phyloP scores from a whole-genome alignment of 2,113 vertebrate genomes.

The Pyrgilauda ruficollis region DNA sequence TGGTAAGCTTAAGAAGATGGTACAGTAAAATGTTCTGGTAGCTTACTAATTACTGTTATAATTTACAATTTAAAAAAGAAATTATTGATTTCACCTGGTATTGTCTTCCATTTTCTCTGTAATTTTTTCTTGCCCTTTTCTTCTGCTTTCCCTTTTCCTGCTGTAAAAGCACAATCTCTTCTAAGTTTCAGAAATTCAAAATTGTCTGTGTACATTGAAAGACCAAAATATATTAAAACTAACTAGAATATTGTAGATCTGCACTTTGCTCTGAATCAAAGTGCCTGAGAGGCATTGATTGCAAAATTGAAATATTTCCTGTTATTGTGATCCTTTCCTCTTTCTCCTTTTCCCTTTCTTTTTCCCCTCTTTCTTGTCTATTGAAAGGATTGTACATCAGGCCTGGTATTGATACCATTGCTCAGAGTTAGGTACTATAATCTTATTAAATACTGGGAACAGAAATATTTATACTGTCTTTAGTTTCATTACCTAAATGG shows the following conservation, averaged over 20 bases:
- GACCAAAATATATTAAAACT: not conserved
- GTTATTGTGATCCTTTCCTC: not conserved
- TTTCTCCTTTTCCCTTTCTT: not conserved
- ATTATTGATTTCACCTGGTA: not conserved
- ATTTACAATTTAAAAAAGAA: not conserved
- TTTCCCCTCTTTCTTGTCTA: not conserved
- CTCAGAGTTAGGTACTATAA: not conserved
- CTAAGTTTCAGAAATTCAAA: not conserved
- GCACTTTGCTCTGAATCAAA: not conserved
- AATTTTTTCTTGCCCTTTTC: not conserved
- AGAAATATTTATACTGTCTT: not conserved
- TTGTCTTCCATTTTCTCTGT: not conserved
- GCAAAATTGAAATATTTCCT: not conserved
- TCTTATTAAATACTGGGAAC: not conserved
- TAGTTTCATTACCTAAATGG: not conserved
- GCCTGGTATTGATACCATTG: not conserved
- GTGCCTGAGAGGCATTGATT: not conserved
- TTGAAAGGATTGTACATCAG: not conserved
- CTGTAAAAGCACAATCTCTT: not conserved
- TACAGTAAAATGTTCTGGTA: not conserved
- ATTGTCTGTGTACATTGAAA: not conserved
- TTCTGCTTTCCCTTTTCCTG: not conserved
- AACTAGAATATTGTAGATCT: not conserved
- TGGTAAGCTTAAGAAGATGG: not conserved
- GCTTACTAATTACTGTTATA: not conserved